Base-by-base conservation (phyloP, 1,140 invertebrate species). In the Brachionus angularis region DNA sequence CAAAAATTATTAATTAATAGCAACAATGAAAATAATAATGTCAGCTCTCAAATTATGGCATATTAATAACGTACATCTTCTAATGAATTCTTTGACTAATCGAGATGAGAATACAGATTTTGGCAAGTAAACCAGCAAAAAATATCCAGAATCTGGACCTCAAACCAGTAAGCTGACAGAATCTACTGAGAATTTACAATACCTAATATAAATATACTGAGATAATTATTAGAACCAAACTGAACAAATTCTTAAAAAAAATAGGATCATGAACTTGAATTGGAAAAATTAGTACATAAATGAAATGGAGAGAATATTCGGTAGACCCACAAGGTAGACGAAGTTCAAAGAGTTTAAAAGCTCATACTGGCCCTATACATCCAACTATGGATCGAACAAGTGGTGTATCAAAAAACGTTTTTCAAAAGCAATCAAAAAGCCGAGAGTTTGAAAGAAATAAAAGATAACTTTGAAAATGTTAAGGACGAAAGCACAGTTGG, bases 281-380 rank as follows among this genome's bases (percentile, higher is more conserved):
- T 58, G 4, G 39, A 39, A 14, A 58, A 39, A 39, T 39, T 58
- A 12, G 53, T 39, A 58, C 25, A 23, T 58, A 21, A 34, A 58
- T 23, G 53, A 58, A 58, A 58, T 58, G 53, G 53, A 58, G 39
- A 27, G 36, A 58, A 23, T 58, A 14, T 58, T 58, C 25, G 39
- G 39, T 23, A 58, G 39, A 39, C 14, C 53, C 25, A 0, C 53
- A 58, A 25, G 53, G 39, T 39, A 36, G 53, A 27, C 14, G 53
- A 14, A 58, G 39, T 58, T 58, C 53, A 21, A 58, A 58, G 25
- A 58, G 53, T 25, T 23, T 58, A 39, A 58, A 58, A 58, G 53
- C 53, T n/a, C 23, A 23, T n/a, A 58, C 34, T 39, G 53, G 53
- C 7, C 53, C 53, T 12, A 58, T 58, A 27, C 53, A 39, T 58